Evolutionary conservation across 2,113 vertebrate genomes (phyloP), one percentile per base, ranked within the genome.

Genomic region (Camelus bactrianus): DNA sequence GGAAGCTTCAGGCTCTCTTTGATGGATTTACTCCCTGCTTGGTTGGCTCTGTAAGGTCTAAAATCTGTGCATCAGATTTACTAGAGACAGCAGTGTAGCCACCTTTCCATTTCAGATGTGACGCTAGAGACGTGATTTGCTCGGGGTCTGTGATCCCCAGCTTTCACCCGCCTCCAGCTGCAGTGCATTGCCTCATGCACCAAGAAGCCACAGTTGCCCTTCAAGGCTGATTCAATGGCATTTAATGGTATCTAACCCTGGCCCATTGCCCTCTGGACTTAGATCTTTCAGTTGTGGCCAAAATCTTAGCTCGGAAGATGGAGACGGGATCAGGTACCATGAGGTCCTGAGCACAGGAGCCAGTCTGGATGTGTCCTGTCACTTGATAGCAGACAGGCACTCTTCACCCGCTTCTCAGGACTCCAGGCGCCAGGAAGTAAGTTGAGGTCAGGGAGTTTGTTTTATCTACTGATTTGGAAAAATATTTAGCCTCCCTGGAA

Each of bases 391-490:
- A 95, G 97, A 94, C 95, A 98, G 97, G 97, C 97, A 93, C 96
- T 90, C 95, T 69, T 97, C 97, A 97, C 52, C 96, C 94, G 97
- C 96, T 77, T 62, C 97, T 96, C 93, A 94, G 86, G 95, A 95
- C 93, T 93, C 89, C 80, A 94, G 97, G 97, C 96, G 95, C 98
- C 97, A 97, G 95, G 95, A 96, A 97, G 97, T 81, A 97, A 98
- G 95, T 95, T 98, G 98, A 98, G 97, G 97, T 97, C 97, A 98
- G 97, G 97, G 95, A 97, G 95, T 98, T 98, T 98, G 98, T 97
- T 98, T 97, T 98, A 98, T 98, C 97, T 98, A 97, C 97, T 98
- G 97, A 97, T 98, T 97, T 98, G 96, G 97, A 98, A 97, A 98
- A 98, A 98, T 97, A 98, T 96, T 98, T 96, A 97, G 91, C 97